Base-by-base conservation (phyloP, 1,140 invertebrate genomes). In the Diorhabda elongata region DNA sequence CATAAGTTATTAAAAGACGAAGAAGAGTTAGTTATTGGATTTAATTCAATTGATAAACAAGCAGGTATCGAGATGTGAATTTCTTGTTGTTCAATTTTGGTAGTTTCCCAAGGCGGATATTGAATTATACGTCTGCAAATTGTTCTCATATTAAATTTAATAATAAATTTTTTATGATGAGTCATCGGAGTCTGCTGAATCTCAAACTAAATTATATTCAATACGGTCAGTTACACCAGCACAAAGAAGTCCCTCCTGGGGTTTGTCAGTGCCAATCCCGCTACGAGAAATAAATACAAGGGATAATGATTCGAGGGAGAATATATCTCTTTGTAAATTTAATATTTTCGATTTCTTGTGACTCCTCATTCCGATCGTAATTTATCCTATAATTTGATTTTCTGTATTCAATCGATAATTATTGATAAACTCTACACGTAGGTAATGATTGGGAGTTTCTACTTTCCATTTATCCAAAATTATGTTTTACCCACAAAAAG, bases 191-290 rank as follows among this genome's bases (percentile, higher is more conserved):
- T 42, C 3, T 66, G 6, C 41, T 11, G 41, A 42, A 44, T 52
- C 58, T 58, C 69, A 69, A 68, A 68, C 47, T 42, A 69, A 73
- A 73, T 73, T 73, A 66, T 69, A 69, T 73, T 70, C 66, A 60
- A 58, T 60, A 73, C 71, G 71, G 71, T 73, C 71, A 73, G 71
- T 73, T 73, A 73, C 66, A 65, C 71, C 64, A 7, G 64, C 62
- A 72, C 71, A 72, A 72, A 67, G 66, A 60, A 66, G 5, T 3
- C 6, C 42, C 62, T 65, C 57, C 43, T 42, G 57, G 58, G 68
- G 62, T 57, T 59, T 6, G 43, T 9, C 47, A n/a, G 6, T 52
- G 47, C 4, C 4, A n/a, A 52, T 52, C 47, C 47, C 47, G n/a
- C 47, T n/a, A 52, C 47, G 47, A 8, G 47, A 52, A 52, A 52